phyloP scores from a whole-genome alignment of 2,113 vertebrate genomes.

The Sylvilagus bachmani region DNA sequence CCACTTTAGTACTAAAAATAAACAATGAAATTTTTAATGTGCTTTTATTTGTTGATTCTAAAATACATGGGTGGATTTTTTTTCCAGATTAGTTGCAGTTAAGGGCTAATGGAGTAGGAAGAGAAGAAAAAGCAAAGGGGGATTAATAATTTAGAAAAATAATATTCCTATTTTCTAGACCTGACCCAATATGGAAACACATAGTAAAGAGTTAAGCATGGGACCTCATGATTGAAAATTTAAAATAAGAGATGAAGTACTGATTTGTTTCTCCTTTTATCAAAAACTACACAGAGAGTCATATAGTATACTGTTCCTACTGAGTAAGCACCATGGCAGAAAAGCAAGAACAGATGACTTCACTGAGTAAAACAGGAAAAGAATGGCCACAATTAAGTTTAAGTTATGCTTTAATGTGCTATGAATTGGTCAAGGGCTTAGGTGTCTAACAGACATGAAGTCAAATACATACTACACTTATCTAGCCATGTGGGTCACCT shows the following conservation, averaged over 20 bases:
- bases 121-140: background rate
- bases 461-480: background rate
- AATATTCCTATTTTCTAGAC: background rate
- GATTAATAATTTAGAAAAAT: conserved; percentile 29
- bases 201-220: background rate
- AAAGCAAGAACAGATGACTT: background rate
- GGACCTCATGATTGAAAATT: conserved; percentile 46
- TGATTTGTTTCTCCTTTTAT: conserved; percentile 17
- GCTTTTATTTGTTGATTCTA: background rate
- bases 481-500: background rate
- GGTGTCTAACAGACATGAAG: background rate
- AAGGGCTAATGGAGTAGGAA: background rate
- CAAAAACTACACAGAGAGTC: background rate
- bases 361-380: background rate
- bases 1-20: background rate
- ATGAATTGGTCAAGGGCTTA: background rate
- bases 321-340: background rate
- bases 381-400: background rate
- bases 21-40: background rate
- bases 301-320: background rate
- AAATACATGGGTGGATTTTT: background rate
- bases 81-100: background rate
- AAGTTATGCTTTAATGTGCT: background rate
- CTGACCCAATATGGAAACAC: background rate
- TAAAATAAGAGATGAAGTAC: background rate